These are phyloP conservation scores for Limanda limanda DNA, from an alignment of 2,113 vertebrate species.

Conservation along the genomic window DNA sequence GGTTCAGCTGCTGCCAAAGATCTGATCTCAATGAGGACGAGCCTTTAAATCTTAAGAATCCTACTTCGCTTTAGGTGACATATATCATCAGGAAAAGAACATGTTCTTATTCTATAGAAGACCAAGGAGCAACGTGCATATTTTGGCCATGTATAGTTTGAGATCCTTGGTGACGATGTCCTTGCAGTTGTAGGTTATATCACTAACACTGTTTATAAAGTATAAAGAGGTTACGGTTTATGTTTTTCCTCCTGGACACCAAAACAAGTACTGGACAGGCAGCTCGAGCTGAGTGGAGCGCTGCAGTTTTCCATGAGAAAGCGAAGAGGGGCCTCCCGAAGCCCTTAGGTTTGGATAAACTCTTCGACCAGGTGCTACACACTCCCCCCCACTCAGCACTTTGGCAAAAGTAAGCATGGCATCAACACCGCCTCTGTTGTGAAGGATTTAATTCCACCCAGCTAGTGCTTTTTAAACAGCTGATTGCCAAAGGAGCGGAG, in stretches of 20 bases:
- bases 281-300: neutral
- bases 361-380: slow-evolving; percentile 33
- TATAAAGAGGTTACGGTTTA: slow-evolving; percentile 35
- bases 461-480: slow-evolving; percentile 5
- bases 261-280: slow-evolving; percentile 28
- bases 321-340: slow-evolving; percentile 19
- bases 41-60: too few relatives aligned
- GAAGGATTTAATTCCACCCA: slow-evolving; percentile 22
- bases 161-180: slow-evolving; percentile 13
- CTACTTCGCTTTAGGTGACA: neutral
- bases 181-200: slow-evolving; percentile 1
- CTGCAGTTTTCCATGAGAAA: slow-evolving; percentile 35
- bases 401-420: slow-evolving; percentile 26
- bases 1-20: neutral
- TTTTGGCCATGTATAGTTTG: slow-evolving; percentile 3
- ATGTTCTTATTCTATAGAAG: neutral
- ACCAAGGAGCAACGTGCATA: neutral
- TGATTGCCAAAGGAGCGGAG: neutral
- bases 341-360: slow-evolving; percentile 50
- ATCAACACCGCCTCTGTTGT: slow-evolving; percentile 27
- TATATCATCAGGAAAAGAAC: neutral
- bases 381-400: slow-evolving; percentile 43
- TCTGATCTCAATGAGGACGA: neutral
- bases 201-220: slow-evolving; percentile 32
- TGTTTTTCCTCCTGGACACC: slow-evolving; percentile 31